A percentile compares a stretch with the other conserved stretches of the same genome.
Conservation (phyloP, 2,113 vertebrate genomes). For the Xenopus borealis region DNA sequence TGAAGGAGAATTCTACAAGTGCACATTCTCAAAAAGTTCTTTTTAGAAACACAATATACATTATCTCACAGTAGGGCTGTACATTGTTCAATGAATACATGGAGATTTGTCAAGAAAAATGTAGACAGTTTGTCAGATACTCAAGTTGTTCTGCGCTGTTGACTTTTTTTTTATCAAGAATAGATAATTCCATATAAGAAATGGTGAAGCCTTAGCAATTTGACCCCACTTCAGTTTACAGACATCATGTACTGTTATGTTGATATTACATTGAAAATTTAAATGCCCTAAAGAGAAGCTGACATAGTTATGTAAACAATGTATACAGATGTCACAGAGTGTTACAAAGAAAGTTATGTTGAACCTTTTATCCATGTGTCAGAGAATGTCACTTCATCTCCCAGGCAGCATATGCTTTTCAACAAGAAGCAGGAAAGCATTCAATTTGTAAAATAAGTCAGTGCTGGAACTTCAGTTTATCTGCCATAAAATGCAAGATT, state of each 20-base stretch:
- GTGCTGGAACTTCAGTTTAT: slow-evolving; percentile 23
- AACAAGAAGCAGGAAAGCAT: slow-evolving; percentile 24
- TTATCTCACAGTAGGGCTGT: too few species aligned
- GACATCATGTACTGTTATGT: slow-evolving; percentile 2
- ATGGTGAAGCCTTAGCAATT: not conserved
- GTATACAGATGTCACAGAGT: slow-evolving; percentile 33
- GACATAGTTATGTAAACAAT: slow-evolving; percentile 34
- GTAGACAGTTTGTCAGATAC: too few species aligned
- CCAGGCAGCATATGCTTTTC: slow-evolving; percentile 28
- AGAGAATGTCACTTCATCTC: slow-evolving; percentile 42
- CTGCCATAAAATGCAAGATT: slow-evolving; percentile 38
- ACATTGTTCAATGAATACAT: too few species aligned
- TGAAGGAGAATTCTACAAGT: too few species aligned
- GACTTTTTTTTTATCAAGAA: too few species aligned
- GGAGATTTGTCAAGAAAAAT: too few species aligned
- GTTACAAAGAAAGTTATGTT: slow-evolving; percentile 3
- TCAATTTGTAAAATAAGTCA: slow-evolving; percentile 42
- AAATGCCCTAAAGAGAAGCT: slow-evolving; percentile 1
- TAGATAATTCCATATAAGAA: too few species aligned
- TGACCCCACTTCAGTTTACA: not conserved
- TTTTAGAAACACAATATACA: too few species aligned
- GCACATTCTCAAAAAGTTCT: too few species aligned
- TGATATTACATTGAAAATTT: not conserved
- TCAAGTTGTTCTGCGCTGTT: too few species aligned
- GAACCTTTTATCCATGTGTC: slow-evolving; percentile 39